Base-by-base conservation (phyloP, 53 echinoderm and acorn worm genomes). In the Temnopleurus reevesii region DNA sequence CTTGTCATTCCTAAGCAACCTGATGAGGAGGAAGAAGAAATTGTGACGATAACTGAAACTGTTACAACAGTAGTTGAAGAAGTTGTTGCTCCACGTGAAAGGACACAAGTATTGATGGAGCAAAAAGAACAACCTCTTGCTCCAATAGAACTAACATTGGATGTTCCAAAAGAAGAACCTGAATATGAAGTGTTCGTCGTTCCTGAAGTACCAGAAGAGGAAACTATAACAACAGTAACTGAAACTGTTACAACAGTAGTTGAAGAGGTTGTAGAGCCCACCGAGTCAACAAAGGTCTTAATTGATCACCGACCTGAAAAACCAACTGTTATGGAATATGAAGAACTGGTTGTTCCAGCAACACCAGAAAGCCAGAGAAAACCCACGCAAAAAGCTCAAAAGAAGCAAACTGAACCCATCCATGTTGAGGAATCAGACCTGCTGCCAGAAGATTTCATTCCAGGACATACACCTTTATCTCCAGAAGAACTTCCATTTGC, bases 111-210 rank as follows among this genome's bases (percentile, higher is more conserved):
- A 12, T 59, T 57, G 34, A 47, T 94, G 49, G 66, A 76, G 18
- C 65, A 85, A 84, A 85, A 91, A 76, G 89, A 89, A 6, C 13
- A 21, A n/a, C 60, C 60, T n/a, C 60, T 59, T 59, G 60, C 15
- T 59, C 60, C 60, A 19, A 59, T 59, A 19, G 60, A 59, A 59
- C 60, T 59, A 6, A 59, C 60, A 12, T 6, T 59, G 7, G 60
- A 59, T 9, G 23, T 59, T 18, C 90, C 90, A 21, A 81, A 90
- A 61, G 90, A 90, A 31, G 29, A 81, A 81, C 91, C 93, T 45
- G 95, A 95, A 25, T 92, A 76, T 83, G 94, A 94, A 89, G 81
- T 89, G 23, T 81, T 94, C 76, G 82, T 92, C 7, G 86, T 92
- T 66, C 95, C 95, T 26, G 89, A 77, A 86, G 81, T 90, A 43